A percentile compares a stretch with the other conserved stretches of the same genome.
phyloP scores from a whole-genome alignment of 2,113 vertebrate species.

The Toxotes jaculatrix region DNA sequence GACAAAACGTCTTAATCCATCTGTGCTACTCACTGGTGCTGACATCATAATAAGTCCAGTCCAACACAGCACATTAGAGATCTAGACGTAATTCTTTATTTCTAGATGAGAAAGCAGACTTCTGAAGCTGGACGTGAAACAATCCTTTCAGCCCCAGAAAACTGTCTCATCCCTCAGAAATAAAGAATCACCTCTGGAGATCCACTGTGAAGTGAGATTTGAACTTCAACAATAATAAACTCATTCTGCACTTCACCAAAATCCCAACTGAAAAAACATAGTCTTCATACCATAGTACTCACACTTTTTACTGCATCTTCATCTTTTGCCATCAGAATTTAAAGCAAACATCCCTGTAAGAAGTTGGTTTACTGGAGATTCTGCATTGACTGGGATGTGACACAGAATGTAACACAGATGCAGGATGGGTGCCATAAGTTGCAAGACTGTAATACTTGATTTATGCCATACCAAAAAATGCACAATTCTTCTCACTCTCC shows the following conservation, averaged over 20 bases:
- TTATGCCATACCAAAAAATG: background rate
- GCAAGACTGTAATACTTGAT: conserved; percentile 16
- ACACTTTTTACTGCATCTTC: no score
- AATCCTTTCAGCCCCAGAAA: background rate
- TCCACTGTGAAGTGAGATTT: background rate
- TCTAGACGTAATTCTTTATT: background rate
- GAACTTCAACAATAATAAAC: no score
- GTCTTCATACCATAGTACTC: no score
- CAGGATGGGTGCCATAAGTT: background rate
- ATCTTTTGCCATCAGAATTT: no score
- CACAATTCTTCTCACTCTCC: background rate
- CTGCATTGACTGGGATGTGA: no score
- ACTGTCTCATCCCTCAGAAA: background rate
- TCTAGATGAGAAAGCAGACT: no score
- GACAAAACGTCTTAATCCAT: background rate
- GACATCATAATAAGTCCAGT: background rate
- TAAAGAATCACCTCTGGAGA: no score
- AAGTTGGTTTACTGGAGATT: no score
- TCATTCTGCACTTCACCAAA: no score
- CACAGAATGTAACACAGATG: conserved; percentile 33
- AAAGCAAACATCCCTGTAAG: no score
- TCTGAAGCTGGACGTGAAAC: no score
- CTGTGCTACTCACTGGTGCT: background rate
- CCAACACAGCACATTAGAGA: background rate
- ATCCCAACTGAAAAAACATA: no score